Base-by-base conservation (phyloP, 2,113 vertebrate genomes). In the Craseonycteris thonglongyai region DNA sequence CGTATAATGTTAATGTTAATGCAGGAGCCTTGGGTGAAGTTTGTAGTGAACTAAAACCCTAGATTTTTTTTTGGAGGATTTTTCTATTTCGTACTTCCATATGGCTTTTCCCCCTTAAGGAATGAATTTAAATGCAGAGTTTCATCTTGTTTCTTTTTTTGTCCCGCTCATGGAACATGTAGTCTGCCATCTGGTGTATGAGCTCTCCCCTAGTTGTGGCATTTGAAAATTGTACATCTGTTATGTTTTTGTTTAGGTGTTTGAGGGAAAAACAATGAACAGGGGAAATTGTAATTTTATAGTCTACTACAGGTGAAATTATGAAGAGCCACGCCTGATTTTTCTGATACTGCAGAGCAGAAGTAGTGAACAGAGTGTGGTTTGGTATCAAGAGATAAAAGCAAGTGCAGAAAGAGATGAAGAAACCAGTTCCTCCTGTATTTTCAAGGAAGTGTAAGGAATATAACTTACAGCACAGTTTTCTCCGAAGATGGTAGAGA, bases 151-250 rank as follows among this genome's bases (percentile, higher is more conserved):
- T 35, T 61, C 7, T 24, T 49, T 95, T 81, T 63, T 81, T 79
- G 75, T 56, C 7, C 5, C 7, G 10, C 6, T 58, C 38, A 87
- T 58, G 75, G 65, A 92, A 86, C 19, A 30, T 89, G 45, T 63
- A 65, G 21, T 51, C 21, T 59, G 6, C 56, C 45, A 51, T 66
- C 58, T 92, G 89, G 7, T 74, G 16, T 81, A 75, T 56, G 54
- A 56, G 16, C 26, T 92, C 26, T 96, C 56, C 19, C 11, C 10
- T 71, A 5, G 4, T 33, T 91, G 54, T 51, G 47, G 26, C 33
- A 87, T 92, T 91, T 79, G 51, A 92, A 95, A 49, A 71, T 87
- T 35, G 8, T 63, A 1, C 56, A 35, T 90, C 69, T 95, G 88
- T 89, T 47, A 84, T 74, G 18, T 75, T 30, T 95, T 51, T 54